Percentiles rank a stretch among this genome's conserved stretches.
Evolutionary conservation across 64 coral and sea anemone species (phyloP).

Genomic region (Porites australiensis): DNA sequence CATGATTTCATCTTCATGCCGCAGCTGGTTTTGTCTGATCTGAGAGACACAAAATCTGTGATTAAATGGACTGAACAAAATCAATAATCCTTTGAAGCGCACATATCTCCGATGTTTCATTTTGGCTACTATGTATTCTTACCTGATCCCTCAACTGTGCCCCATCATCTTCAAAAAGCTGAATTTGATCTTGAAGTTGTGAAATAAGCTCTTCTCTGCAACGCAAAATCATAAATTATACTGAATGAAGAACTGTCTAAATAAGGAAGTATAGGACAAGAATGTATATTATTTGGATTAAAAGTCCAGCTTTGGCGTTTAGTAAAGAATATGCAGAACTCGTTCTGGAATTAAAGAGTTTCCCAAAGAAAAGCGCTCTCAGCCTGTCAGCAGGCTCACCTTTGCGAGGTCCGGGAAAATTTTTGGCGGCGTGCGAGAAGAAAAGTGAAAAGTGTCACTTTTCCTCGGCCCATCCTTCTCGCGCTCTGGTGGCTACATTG

Average conservation of each 20-base stretch:
- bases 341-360: too few species aligned
- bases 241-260: background rate
- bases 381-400: too few species aligned
- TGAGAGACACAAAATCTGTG: background rate
- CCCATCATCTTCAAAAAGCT: slow-evolving; percentile 83
- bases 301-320: too few species aligned
- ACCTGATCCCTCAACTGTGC: slow-evolving; percentile 42
- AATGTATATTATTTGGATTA: too few species aligned
- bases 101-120: background rate
- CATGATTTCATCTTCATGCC: slow-evolving; percentile 71
- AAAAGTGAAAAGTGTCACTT: too few species aligned
- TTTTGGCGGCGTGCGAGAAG: too few species aligned
- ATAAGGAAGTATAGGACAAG: background rate
- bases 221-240: background rate
- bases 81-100: too few species aligned
- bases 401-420: too few species aligned
- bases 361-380: too few species aligned
- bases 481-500: too few species aligned
- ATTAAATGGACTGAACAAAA: background rate
- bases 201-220: slow-evolving; percentile 85
- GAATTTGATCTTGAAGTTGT: slow-evolving; percentile 95
- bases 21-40: slow-evolving; percentile 79
- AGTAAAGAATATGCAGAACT: too few species aligned
- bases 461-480: too few species aligned
- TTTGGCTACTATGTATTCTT: background rate